Conservation (phyloP, 2,888 invertebrate species). For the Apotomis turbidana region DNA sequence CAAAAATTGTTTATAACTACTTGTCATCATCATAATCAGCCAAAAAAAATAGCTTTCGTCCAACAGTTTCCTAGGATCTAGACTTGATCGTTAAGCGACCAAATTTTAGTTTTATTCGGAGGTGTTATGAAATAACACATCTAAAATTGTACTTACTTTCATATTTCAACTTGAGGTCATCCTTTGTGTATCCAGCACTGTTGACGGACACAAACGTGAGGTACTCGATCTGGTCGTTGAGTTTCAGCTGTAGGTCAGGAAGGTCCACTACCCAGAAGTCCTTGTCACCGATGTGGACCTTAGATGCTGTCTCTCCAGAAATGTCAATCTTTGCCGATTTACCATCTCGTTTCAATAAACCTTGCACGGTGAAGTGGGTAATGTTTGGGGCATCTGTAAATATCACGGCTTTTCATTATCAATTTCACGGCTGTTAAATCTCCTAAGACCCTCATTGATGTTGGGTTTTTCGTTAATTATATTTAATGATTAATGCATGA, state of each 20-base stretch:
- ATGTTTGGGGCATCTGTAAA: conserved; percentile 77
- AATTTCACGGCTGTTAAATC: no score
- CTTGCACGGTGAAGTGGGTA: conserved; percentile 85
- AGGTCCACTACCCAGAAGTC: conserved; percentile 82
- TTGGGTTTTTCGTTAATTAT: no score
- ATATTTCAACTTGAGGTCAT: conserved; percentile 68
- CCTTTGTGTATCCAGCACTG: conserved; percentile 70
- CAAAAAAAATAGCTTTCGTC: no score
- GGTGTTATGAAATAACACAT: not conserved
- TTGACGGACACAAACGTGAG: conserved; percentile 85
- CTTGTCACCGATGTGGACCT: conserved; percentile 46
- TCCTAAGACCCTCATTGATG: no score
- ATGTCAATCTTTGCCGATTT: conserved; percentile 77
- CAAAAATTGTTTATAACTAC: no score
- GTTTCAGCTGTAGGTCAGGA: conserved; percentile 65
- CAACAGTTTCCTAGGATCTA: no score
- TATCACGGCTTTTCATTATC: no score
- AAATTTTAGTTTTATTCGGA: no score
- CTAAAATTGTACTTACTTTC: conserved; percentile 56
- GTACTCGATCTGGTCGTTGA: conserved; percentile 84
- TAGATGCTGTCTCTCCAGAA: conserved; percentile 72
- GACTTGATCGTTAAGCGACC: no score
- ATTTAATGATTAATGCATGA: no score
- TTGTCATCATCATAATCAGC: no score
- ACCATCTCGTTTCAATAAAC: conserved; percentile 83